Evolutionary conservation across 2,888 invertebrate species (phyloP).

Genomic region (Hydrotaea diabolus): DNA sequence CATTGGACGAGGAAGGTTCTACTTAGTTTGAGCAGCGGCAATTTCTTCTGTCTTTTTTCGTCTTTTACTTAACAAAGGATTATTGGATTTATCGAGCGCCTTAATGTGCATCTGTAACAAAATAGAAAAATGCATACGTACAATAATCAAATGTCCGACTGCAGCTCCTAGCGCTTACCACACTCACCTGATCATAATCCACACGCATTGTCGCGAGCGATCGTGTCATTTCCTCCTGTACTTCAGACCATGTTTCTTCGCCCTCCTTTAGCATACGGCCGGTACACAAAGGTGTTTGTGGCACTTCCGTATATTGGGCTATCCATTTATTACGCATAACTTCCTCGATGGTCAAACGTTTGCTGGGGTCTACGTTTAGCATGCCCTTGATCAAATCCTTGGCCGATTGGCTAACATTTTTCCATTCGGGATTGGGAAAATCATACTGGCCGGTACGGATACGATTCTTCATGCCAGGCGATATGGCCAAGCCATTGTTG

Average conservation of each 20-base stretch:
- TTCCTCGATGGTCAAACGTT: slow-evolving; percentile 93
- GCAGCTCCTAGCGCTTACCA: slow-evolving; percentile 35
- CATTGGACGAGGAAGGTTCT: slow-evolving; percentile 41
- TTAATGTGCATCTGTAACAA: slow-evolving; percentile 91
- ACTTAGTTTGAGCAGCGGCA: slow-evolving; percentile 68
- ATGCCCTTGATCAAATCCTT: slow-evolving; percentile 97
- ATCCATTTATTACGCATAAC: slow-evolving; percentile 95
- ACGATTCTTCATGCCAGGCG: slow-evolving; percentile 98
- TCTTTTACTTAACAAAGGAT: slow-evolving; percentile 93
- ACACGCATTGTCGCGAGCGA: slow-evolving; percentile 99
- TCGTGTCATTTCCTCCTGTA: slow-evolving; percentile 99
- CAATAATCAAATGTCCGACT: too few relatives aligned
- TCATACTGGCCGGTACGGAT: slow-evolving; percentile 96
- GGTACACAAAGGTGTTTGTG: slow-evolving; percentile 96
- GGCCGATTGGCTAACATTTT: slow-evolving; percentile 95
- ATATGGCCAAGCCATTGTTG: slow-evolving; percentile 97
- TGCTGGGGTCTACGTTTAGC: slow-evolving; percentile 95
- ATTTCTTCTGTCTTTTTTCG: slow-evolving; percentile 82
- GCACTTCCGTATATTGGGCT: slow-evolving; percentile 90
- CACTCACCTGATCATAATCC: slow-evolving; percentile 92
- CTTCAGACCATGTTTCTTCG: slow-evolving; percentile 96
- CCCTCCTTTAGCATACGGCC: slow-evolving; percentile 93
- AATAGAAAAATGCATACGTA: not conserved
- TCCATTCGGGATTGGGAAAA: slow-evolving; percentile 98
- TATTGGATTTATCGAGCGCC: slow-evolving; percentile 94